Evolutionary conservation across 2,113 vertebrate genomes (phyloP).

Genomic region (Rhizomys pruinosus): DNA sequence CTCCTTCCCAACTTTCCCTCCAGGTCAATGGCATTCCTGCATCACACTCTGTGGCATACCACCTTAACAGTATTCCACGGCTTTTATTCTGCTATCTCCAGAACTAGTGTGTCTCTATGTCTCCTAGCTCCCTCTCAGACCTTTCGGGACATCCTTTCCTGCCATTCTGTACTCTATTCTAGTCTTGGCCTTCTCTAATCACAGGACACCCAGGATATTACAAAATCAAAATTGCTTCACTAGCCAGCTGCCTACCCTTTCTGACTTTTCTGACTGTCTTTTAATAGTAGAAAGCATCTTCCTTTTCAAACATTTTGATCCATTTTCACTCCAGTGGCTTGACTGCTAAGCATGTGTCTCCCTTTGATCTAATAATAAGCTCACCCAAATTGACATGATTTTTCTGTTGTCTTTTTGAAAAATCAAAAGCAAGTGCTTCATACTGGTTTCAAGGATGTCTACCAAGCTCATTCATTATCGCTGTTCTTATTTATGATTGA

Average conservation of each 20-base stretch:
- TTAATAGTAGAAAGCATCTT: conserved; percentile 19
- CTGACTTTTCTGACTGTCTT: conserved; percentile 26
- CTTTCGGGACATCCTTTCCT: conserved; percentile 32
- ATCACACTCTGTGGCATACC: neutral
- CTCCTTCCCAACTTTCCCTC: conserved; percentile 36
- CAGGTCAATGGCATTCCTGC: neutral
- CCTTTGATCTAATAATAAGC: conserved; percentile 54
- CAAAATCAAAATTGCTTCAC: conserved; percentile 5
- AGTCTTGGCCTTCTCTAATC: conserved; percentile 45
- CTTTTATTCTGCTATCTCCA: neutral
- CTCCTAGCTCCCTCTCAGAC: conserved; percentile 12
- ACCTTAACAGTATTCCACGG: neutral
- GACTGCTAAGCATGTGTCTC: conserved; percentile 6
- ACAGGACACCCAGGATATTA: conserved; percentile 64
- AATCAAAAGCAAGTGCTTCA: conserved; percentile 52
- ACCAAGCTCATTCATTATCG: neutral
- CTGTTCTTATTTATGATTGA: conserved; percentile 64
- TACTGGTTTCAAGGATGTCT: conserved; percentile 10
- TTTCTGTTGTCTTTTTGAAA: conserved; percentile 51
- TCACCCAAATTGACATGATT: conserved; percentile 26
- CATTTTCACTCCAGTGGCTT: conserved; percentile 17
- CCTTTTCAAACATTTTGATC: conserved; percentile 51
- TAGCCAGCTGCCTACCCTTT: neutral
- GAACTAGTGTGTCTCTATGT: neutral
- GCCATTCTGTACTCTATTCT: conserved; percentile 7